Evolutionary conservation across 2,113 vertebrate genomes (phyloP).

Genomic region (Brachirus orientalis): DNA sequence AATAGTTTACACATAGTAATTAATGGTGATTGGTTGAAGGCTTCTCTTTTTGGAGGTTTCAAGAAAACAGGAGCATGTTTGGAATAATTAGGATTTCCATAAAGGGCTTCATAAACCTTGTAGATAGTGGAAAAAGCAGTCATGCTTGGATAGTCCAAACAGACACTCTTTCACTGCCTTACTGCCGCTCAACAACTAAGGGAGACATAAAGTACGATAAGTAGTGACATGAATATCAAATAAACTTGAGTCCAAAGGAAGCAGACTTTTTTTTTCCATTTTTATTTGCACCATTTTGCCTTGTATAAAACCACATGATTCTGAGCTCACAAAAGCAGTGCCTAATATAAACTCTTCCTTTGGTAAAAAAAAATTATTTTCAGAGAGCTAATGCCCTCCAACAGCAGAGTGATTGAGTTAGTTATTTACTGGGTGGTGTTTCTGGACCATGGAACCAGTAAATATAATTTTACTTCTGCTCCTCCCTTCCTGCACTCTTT

Average conservation of each 20-base stretch:
- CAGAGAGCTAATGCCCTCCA: constrained; percentile 35
- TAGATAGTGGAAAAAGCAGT: constrained; percentile 36
- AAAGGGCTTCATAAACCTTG: constrained; percentile 40
- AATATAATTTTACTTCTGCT: constrained; percentile 61
- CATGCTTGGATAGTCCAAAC: constrained; percentile 48
- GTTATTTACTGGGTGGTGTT: constrained; percentile 67
- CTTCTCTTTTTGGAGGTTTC: neutral
- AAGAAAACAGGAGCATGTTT: constrained; percentile 31
- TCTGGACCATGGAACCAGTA: constrained; percentile 65
- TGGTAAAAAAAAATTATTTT: constrained; percentile 43
- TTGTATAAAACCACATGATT: constrained; percentile 28
- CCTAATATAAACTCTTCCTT: constrained; percentile 49
- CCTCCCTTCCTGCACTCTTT: constrained; percentile 55
- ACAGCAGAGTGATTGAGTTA: constrained; percentile 28
- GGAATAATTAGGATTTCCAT: constrained; percentile 31
- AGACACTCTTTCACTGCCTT: constrained; percentile 41
- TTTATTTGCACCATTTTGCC: constrained; percentile 40
- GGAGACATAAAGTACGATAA: constrained; percentile 39
- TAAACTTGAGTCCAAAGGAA: constrained; percentile 40
- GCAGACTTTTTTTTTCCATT: constrained; percentile 22
- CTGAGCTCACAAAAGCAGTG: constrained; percentile 11
- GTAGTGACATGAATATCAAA: constrained; percentile 59
- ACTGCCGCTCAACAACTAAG: constrained; percentile 30
- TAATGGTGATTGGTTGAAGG: neutral
- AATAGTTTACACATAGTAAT: constrained; percentile 3